Conservation (phyloP, 2,797 vertebrate genomes). For the Mus minutoides region DNA sequence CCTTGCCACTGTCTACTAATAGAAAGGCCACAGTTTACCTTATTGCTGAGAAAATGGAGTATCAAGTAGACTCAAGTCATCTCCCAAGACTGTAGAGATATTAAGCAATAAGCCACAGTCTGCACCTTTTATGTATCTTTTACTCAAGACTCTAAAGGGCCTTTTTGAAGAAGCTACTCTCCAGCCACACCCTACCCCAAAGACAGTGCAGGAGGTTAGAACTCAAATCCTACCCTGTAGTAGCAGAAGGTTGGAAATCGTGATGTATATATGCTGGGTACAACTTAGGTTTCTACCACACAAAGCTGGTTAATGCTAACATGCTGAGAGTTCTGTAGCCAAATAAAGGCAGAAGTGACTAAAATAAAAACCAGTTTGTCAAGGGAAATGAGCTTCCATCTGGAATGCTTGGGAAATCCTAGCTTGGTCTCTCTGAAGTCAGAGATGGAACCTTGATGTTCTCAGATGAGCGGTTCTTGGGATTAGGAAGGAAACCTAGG, state of each 20-base stretch:
- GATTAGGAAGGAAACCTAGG: neutral
- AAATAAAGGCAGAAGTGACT: neutral
- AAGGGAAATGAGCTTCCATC: neutral
- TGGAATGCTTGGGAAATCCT: neutral
- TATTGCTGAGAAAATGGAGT: neutral
- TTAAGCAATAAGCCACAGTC: neutral
- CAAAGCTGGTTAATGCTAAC: neutral
- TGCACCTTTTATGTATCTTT: neutral
- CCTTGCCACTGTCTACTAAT: neutral
- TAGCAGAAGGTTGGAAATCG: neutral
- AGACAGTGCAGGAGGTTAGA: neutral
- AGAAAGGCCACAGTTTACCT: neutral
- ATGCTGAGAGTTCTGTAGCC: too few relatives aligned
- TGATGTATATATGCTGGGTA: neutral
- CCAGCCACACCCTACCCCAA: neutral
- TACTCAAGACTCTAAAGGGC: neutral
- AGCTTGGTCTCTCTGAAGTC: fast-evolving
- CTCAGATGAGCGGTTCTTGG: neutral
- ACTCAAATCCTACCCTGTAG: neutral
- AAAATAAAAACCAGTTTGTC: neutral
- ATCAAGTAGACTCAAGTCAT: neutral
- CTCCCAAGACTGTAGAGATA: neutral
- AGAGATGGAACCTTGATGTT: neutral
- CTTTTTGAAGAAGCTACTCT: neutral
- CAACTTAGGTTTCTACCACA: neutral